Evolutionary conservation across 2,888 invertebrate genomes (phyloP), one percentile per base, ranked within the genome.

Genomic region (Eupithecia subumbrata): DNA sequence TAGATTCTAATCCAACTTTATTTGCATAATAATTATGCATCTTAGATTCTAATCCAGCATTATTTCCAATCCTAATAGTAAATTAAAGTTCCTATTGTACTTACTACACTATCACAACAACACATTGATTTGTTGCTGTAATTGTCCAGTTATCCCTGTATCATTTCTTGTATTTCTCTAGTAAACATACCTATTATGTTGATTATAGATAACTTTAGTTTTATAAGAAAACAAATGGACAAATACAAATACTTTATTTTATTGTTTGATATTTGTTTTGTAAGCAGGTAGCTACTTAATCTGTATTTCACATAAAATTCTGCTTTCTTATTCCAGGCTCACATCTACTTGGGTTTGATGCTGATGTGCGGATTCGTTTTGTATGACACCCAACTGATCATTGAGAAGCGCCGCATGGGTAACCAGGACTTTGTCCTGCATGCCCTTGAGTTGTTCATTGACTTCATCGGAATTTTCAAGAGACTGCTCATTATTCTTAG

Each of bases 331-430:
- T 86, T 88, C 66, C 85, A 99, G 97, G 92, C 96, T 78, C 97
- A 98, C 86, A 94, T 99, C 72, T 99, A 99, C 90, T 91, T 98
- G 82, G 99, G 99, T 78, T 95, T 99, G 72, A 95, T 97, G 82
- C 95, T 98, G 67, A 98, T 99, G 97, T 99, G 98, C 88, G 98
- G 97, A 76, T 99, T 99, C 92, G 97, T 99, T 18, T 95, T 99
- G 80, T 99, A 98, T 87, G 99, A 99, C 92, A 99, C 99, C n/a
- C 99, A 99, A 94, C 95, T 98, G 82, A 99, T 99, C 83, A 97
- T 99, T 85, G 99, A 99, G 92, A 99, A 99, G 91, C 96, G 97
- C 83, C 96, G 98, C 80, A 95, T 96, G 92, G 99, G 99, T 78
- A 98, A 96, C 95, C 97, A 97, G 89, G 99, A 99, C 94, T 99